phyloP scores from a whole-genome alignment of 2,797 vertebrate genomes.

The Champsocephalus esox region DNA sequence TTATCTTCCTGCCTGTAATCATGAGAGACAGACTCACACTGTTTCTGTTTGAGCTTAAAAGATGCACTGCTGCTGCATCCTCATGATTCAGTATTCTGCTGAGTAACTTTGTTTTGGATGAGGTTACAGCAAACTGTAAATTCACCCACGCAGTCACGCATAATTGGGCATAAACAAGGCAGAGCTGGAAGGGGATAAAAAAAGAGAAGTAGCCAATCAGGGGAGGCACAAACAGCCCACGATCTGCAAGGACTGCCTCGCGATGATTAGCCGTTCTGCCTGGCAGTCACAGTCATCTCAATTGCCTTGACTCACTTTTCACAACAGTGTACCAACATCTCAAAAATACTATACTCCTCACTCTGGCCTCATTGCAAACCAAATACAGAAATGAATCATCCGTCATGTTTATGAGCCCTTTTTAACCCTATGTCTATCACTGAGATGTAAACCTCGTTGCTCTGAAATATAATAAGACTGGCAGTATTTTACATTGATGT shows the following conservation, averaged over 20 bases:
- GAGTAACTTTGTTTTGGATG: slow-evolving; percentile 59
- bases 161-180: slow-evolving; percentile 73
- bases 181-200: slow-evolving; percentile 48
- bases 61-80: slow-evolving; percentile 27
- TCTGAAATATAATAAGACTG: background rate
- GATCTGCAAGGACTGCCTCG: slow-evolving; percentile 38
- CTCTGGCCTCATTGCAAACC: background rate
- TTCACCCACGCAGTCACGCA: slow-evolving; percentile 58
- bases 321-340: slow-evolving; percentile 24
- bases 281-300: slow-evolving; percentile 39
- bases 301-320: slow-evolving; percentile 47
- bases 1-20: slow-evolving; percentile 31
- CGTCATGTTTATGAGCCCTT: background rate
- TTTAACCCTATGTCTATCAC: background rate
- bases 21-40: slow-evolving; percentile 19
- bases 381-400: background rate
- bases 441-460: background rate
- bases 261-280: slow-evolving; percentile 39
- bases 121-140: slow-evolving; percentile 60
- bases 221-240: slow-evolving; percentile 42
- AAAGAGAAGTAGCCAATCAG: slow-evolving; percentile 53
- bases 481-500: background rate
- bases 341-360: slow-evolving; percentile 2
- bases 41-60: slow-evolving; percentile 31
- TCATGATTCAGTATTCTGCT: slow-evolving; percentile 46